Base-by-base conservation (phyloP, 2,113 vertebrate genomes). In the Poeciliopsis turrubarensis region DNA sequence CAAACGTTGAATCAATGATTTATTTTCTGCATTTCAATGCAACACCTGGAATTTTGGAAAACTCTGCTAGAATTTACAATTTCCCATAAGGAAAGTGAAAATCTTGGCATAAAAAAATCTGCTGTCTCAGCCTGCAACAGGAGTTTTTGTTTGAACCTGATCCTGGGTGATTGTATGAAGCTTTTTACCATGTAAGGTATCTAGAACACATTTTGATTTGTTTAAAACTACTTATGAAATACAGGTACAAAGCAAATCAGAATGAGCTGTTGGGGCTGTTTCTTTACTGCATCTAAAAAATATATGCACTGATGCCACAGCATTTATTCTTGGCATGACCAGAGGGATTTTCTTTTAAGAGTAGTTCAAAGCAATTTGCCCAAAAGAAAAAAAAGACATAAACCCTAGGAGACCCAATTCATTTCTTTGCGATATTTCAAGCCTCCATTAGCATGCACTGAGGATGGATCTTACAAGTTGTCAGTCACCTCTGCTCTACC, bases 401-500 rank as follows among this genome's bases (percentile, higher is more conserved):
- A 88, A 68, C 62, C 83, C 70, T 60, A 29, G 78, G 76, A 87
- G 72, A 87, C 68, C 77, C 80, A 78, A 79, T 84, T 82, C 82
- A 83, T 80, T 84, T 77, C 34, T 78, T 54, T 41, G 77, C 84
- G 37, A 82, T 63, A 81, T 84, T 73, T 73, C 79, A 77, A 86
- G 76, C 80, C 70, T 57, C 83, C 63, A 82, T 87, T 85, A 87
- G 80, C 82, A 85, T 89, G 81, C 83, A 30, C 37, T 12, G 26
- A 64, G 77, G 80, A 78, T 63, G 78, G 54, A 80, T 83, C 75
- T 65, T 60, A 80, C 75, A 84, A 78, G 75, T 79, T 90, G 88
- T 89, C 87, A 84, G 80, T 90, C 88, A 91, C 82, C 83, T 88
- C 69, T 78, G 79, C 66, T 88, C 68, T 77, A 68, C 69, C 72